phyloP scores from a whole-genome alignment of 2,113 vertebrate species.

The Pygoscelis antarcticus region DNA sequence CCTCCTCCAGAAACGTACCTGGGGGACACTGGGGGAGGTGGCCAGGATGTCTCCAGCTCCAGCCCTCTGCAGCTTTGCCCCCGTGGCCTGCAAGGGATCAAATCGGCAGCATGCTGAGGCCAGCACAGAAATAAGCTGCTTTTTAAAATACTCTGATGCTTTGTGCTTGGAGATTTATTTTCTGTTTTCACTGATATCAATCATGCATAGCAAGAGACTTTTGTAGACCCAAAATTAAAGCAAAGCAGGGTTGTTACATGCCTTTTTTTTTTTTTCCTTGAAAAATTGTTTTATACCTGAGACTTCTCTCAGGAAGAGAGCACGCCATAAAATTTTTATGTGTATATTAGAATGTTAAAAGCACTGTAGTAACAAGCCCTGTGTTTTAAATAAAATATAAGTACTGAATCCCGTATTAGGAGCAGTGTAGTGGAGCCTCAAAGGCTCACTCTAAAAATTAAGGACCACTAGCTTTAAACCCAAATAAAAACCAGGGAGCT shows the following conservation, averaged over 20 bases:
- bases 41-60: neutral
- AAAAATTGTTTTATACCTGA: constrained; percentile 1
- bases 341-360: constrained; percentile 36
- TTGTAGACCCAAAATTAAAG: neutral
- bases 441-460: neutral
- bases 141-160: neutral
- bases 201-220: neutral
- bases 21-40: no score
- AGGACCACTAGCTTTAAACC: neutral
- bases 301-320: constrained; percentile 18
- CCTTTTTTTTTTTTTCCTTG: neutral
- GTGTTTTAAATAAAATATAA: constrained; percentile 42
- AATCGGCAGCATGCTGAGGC: neutral
- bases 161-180: neutral
- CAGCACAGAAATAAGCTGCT: neutral
- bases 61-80: neutral
- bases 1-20: neutral
- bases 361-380: neutral
- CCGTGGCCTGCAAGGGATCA: neutral
- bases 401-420: neutral
- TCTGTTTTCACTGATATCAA: neutral
- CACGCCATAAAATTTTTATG: neutral
- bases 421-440: neutral
- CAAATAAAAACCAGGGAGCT: neutral
- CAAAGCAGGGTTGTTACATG: neutral